A percentile compares a stretch with the other conserved stretches of the same genome.
Conservation (phyloP, 2,888 invertebrate genomes). For the Apodemia duryi region DNA sequence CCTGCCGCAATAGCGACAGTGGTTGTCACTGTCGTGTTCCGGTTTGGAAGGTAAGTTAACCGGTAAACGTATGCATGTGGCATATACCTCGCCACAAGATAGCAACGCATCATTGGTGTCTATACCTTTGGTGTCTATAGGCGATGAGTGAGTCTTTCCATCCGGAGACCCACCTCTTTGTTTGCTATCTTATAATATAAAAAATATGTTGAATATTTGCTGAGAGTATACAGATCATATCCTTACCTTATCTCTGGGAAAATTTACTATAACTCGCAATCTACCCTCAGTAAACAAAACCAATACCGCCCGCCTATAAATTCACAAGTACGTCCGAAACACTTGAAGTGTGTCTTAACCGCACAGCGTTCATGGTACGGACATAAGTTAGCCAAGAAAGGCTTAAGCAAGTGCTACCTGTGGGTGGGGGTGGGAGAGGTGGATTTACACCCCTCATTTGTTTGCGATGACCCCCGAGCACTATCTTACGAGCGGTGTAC, state of each 20-base stretch:
- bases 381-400: slow-evolving; percentile 75
- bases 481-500: slow-evolving; percentile 57
- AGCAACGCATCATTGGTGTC: no score
- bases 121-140: no score
- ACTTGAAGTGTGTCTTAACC: slow-evolving; percentile 72
- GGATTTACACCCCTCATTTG: slow-evolving; percentile 84
- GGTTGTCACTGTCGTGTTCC: no score
- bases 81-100: no score
- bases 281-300: slow-evolving; percentile 51
- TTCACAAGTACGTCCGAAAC: slow-evolving; percentile 67
- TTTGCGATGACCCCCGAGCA: slow-evolving; percentile 82
- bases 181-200: no score
- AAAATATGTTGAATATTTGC: no score
- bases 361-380: slow-evolving; percentile 41
- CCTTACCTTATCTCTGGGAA: slow-evolving; percentile 17
- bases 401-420: slow-evolving; percentile 71
- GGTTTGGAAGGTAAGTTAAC: no score
- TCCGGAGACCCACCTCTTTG: no score
- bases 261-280: slow-evolving; percentile 28
- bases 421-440: slow-evolving; percentile 47
- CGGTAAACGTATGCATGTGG: no score
- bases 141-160: no score
- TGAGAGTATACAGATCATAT: slow-evolving; percentile 7
- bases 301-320: slow-evolving; percentile 71
- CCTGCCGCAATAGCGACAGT: no score